Evolutionary conservation across 2,797 vertebrate species (phyloP).

Genomic region (Centroberyx gerrardi): DNA sequence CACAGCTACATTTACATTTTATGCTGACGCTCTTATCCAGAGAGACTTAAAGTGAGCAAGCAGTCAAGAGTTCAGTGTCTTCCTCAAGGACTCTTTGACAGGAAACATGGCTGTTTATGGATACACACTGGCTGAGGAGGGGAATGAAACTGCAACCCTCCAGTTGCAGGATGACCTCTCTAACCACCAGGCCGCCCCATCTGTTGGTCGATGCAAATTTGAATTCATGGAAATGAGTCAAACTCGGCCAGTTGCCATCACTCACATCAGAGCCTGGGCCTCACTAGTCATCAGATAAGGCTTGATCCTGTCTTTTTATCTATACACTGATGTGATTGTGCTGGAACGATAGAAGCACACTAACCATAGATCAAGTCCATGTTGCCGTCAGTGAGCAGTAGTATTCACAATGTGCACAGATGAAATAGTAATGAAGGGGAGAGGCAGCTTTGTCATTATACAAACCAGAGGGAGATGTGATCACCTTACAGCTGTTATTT

Average conservation of each 20-base stretch:
- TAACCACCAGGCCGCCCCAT: not conserved
- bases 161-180: not conserved
- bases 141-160: not conserved
- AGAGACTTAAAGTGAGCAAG: not conserved
- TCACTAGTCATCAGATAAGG: not conserved
- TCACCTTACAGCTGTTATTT: conserved; percentile 58
- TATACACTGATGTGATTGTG: conserved; percentile 34
- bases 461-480: conserved; percentile 42
- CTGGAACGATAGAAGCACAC: conserved; percentile 12
- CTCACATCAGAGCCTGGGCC: not conserved
- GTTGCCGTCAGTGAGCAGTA: conserved; percentile 11
- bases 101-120: not conserved
- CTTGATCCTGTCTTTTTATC: not conserved
- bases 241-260: not conserved
- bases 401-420: conserved; percentile 21
- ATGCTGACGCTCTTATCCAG: not conserved
- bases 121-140: not conserved
- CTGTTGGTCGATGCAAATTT: not conserved
- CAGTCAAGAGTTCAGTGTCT: not conserved
- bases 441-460: conserved; percentile 33
- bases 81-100: not conserved
- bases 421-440: conserved; percentile 62
- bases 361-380: conserved; percentile 15
- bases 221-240: not conserved
- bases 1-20: not conserved